These are phyloP conservation scores for Gallinago stenura DNA, from an alignment of 2,797 vertebrate species.

Conservation along the genomic window DNA sequence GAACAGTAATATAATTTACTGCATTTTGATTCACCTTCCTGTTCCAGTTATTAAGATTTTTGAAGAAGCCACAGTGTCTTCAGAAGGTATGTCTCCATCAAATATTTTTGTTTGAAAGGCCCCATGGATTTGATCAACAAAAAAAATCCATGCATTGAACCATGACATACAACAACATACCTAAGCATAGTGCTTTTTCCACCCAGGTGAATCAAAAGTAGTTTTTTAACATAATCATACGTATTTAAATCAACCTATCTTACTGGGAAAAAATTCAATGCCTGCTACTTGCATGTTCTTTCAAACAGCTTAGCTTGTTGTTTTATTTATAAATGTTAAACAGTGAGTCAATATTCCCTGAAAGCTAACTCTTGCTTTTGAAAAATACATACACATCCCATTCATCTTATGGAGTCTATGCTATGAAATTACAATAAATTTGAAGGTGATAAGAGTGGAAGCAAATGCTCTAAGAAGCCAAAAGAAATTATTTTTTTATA, in stretches of 20 bases:
- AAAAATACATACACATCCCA: background rate
- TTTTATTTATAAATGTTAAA: background rate
- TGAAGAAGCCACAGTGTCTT: background rate
- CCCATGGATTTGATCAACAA: background rate
- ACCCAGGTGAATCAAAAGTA: background rate
- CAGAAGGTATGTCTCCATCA: background rate
- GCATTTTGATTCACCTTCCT: background rate
- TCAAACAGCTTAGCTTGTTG: background rate
- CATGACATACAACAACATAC: background rate
- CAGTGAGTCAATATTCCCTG: background rate
- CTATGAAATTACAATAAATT: background rate
- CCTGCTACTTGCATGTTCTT: background rate
- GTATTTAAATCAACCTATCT: background rate
- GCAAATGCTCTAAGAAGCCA: background rate
- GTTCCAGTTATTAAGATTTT: background rate
- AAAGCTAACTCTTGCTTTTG: background rate
- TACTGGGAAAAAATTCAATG: background rate
- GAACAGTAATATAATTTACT: background rate
- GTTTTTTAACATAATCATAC: background rate
- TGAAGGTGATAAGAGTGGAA: background rate
- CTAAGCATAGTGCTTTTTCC: background rate
- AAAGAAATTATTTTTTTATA: background rate
- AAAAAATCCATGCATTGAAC: background rate
- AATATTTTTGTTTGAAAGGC: background rate
- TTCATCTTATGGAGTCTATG: background rate